Base-by-base conservation (phyloP, 1,140 invertebrate species). In the Apis dorsata region DNA sequence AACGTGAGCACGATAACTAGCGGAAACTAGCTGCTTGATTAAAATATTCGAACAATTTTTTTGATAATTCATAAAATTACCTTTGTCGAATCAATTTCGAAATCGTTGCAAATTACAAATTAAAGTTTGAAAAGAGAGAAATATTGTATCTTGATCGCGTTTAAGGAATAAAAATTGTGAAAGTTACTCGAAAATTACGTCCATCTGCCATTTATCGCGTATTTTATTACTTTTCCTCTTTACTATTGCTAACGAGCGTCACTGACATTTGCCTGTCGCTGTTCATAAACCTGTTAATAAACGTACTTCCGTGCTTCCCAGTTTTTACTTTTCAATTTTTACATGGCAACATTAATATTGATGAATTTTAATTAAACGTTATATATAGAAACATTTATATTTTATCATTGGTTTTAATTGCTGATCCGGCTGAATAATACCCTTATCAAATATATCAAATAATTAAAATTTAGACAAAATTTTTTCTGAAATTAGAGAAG, bases 1-100 rank as follows among this genome's bases (percentile, higher is more conserved):
- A 53, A 79, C 77, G 66, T 69, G 51, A 57, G 2, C 73, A 21
- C 15, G 15, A 80, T 80, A 71, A 59, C 7, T 62, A 34, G 24
- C 8, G 10, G 28, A 8, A 72, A 51, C 21, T 13, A 51, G 11
- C 21, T 9, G 28, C 28, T 19, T 60, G 34, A 59, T 17, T 24
- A 7, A 34, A 59, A 13, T 55, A 19, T 21, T 57, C 28, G 28
- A 44, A 59, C 15, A 24, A 49, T 75, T 62, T 19, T 24, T 19
- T 24, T 34, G 9, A 9, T 34, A 15, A 65, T 34, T 3, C 24
- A 19, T 1, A 13, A 15, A 63, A 7, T 24, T 15, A 15, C 12
- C n/a, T 24, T 0, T 2, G 12, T 24, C n/a, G n/a, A 24, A 62
- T 12, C n/a, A 59, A 15, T 59, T 17, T 59, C 7, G 17, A 69